phyloP scores from a whole-genome alignment of 2,797 vertebrate species.

The Orientallactaga sibirica region DNA sequence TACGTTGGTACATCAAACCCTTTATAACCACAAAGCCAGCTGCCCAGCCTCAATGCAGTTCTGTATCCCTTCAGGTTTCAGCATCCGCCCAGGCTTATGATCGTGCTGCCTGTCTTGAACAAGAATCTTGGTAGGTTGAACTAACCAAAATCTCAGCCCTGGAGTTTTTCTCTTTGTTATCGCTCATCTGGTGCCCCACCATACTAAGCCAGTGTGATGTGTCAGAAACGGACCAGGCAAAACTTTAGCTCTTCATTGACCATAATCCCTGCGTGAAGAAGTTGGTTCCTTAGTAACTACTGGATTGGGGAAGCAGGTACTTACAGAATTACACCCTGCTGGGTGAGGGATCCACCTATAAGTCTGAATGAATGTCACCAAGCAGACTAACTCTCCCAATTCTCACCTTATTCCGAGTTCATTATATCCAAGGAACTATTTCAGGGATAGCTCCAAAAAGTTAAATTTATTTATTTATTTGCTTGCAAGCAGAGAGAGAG shows the following conservation, averaged over 20 bases:
- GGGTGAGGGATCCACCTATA: background rate
- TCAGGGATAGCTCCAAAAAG: accelerated
- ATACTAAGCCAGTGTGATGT: background rate
- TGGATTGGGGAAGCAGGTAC: accelerated
- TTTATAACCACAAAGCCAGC: too few relatives aligned
- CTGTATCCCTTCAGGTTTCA: too few relatives aligned
- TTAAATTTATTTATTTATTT: background rate
- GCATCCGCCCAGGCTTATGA: background rate
- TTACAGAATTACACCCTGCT: accelerated
- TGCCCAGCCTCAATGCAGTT: too few relatives aligned
- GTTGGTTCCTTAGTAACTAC: background rate
- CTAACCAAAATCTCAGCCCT: background rate
- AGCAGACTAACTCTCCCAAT: too few relatives aligned
- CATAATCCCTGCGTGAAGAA: accelerated
- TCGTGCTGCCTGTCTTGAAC: background rate
- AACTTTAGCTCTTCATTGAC: accelerated
- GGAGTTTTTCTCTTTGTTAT: background rate
- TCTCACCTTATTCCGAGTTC: background rate
- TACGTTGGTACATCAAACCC: too few relatives aligned
- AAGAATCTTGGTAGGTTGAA: too few relatives aligned
- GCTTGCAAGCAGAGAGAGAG: background rate
- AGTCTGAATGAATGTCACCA: background rate
- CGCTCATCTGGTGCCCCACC: background rate
- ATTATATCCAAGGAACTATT: accelerated
- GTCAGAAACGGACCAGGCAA: background rate